Base-by-base conservation (phyloP, 2,113 vertebrate species). In the Narcine bancroftii region DNA sequence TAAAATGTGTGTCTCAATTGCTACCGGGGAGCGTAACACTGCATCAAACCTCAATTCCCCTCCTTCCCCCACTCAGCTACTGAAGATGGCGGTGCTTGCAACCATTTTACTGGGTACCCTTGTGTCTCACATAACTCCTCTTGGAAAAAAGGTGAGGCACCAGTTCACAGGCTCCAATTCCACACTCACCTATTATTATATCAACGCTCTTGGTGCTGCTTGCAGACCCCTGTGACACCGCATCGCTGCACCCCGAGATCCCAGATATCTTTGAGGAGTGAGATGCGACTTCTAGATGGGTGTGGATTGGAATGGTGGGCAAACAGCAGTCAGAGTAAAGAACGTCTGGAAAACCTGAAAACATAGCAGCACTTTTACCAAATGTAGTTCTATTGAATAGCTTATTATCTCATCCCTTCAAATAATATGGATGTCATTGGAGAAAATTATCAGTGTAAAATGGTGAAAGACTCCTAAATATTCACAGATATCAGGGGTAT, bases 161-260 rank as follows among this genome's bases (percentile, higher is more conserved):
- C 24, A 2, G 29, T 3, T 2, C 47, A 2, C n/a, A 0, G 10
- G 42, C 17, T 36, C 10, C 11, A 0, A 6, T 36, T 92, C 92
- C 92, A 94, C 94, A 56, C 92, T 96, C 93, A 99, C 99, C 98
- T 89, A 99, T 93, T 50, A 99, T 96, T 83, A 99, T 94, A 93
- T 99, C 98, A 19, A 95, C 96, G 93, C 97, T 99, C 94, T 97
- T 99, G 47, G 97, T 98, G 95, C 98, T 97, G 93, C 97, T 97
- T 85, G 97, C 96, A 50, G 99, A 99, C 85, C 97, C 97, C 93
- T 98, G 98, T 79, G 98, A 99, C 33, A 96, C 98, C 0, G 96
- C 97, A 92, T 99, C 99, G 69, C 98, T 99, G 95, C 98, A 99
- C 92, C 98, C 97, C 11, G 98, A 99, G 94, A 99, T 97, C 50